A percentile compares a stretch with the other conserved stretches of the same genome.
Evolutionary conservation across 2,797 vertebrate genomes (phyloP).

Genomic region (Poeciliopsis presidionis): DNA sequence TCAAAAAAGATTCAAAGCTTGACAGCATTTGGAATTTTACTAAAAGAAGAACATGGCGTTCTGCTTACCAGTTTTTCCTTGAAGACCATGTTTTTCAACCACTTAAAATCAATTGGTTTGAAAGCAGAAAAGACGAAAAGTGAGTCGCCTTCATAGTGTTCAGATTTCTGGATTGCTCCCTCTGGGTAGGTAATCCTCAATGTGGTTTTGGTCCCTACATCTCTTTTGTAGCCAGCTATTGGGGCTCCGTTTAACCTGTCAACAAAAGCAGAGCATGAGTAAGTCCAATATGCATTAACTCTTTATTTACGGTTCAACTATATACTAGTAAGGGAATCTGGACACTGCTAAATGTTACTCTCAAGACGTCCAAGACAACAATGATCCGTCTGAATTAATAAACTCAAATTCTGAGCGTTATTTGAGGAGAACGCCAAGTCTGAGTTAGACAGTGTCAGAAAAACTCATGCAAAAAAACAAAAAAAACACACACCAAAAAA

Average conservation of each 20-base stretch:
- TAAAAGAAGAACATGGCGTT: neutral
- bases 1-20: neutral
- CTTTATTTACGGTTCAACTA: neutral
- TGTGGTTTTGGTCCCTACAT: conserved; percentile 96
- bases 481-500: too few relatives aligned
- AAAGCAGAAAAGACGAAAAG: conserved; percentile 97
- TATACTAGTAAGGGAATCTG: neutral
- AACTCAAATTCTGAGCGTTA: neutral
- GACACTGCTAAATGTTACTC: neutral
- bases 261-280: conserved; percentile 1
- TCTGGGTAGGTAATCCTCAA: conserved; percentile 97
- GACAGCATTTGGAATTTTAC: neutral
- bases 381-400: neutral
- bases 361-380: neutral
- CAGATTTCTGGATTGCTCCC: conserved; percentile 92
- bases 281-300: neutral
- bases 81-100: conserved; percentile 95
- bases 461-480: neutral
- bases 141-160: conserved; percentile 92
- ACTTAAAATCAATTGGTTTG: conserved; percentile 97
- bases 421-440: neutral
- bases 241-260: conserved; percentile 94
- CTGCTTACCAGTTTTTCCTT: conserved; percentile 93
- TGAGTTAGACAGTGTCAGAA: neutral
- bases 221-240: conserved; percentile 88